A percentile compares a stretch with the other conserved stretches of the same genome.
Conservation (phyloP, 2,888 invertebrate species). For the Mallateleia sp. region DNA sequence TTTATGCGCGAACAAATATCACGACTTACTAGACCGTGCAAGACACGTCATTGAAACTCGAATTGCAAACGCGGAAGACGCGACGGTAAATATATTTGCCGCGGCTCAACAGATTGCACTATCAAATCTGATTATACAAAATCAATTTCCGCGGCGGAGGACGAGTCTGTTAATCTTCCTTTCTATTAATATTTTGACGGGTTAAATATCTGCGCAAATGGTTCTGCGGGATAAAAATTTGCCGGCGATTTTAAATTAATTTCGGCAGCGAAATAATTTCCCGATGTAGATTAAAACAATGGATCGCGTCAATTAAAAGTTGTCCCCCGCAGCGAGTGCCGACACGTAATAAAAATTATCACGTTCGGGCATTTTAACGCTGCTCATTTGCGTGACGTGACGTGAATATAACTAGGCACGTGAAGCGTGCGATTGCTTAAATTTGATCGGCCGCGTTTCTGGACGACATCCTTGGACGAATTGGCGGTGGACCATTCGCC, state of each 20-base stretch:
- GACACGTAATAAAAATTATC: constrained; percentile 45
- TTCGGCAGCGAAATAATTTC: no score
- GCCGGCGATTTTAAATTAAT: no score
- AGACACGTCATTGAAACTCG: constrained; percentile 19
- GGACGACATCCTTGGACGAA: background rate
- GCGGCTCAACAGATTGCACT: constrained; percentile 29
- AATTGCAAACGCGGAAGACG: constrained; percentile 40
- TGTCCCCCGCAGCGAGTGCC: background rate
- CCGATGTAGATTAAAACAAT: background rate
- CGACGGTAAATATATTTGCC: constrained; percentile 43
- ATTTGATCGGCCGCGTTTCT: constrained; percentile 22
- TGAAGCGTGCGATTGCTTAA: constrained; percentile 30
- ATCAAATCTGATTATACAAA: constrained; percentile 21
- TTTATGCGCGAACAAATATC: constrained; percentile 31
- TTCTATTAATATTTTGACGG: background rate
- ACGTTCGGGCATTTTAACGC: constrained; percentile 40
- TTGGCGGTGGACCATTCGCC: constrained; percentile 2
- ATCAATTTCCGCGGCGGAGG: constrained; percentile 10
- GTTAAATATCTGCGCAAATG: no score
- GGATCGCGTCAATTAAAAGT: constrained; percentile 21
- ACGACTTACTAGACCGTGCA: constrained; percentile 23
- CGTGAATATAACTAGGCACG: constrained; percentile 25
- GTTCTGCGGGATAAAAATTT: no score
- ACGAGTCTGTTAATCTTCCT: background rate
- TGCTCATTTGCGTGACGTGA: constrained; percentile 47